Percentiles rank a stretch among this genome's conserved stretches.
Conservation (phyloP, 2,888 invertebrate species). For the Noctuana brunneofusca region DNA sequence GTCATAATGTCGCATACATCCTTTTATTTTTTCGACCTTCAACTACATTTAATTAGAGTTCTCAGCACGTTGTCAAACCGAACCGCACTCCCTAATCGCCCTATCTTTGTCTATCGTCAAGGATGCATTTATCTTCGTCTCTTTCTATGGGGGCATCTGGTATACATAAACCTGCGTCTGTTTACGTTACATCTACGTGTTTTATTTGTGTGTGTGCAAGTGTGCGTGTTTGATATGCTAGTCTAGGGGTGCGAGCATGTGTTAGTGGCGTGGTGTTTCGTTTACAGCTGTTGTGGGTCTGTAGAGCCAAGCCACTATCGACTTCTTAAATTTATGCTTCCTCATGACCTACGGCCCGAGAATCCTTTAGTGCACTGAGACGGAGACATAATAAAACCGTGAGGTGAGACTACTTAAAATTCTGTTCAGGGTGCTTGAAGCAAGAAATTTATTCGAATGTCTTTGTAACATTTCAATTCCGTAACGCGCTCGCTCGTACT, state of each 20-base stretch:
- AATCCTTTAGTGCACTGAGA: constrained; percentile 46
- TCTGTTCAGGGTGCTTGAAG: constrained; percentile 53
- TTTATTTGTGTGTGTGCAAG: constrained; percentile 44
- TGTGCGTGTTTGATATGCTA: constrained; percentile 52
- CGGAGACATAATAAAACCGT: constrained; percentile 53
- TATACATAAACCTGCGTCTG: constrained; percentile 78
- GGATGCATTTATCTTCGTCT: constrained; percentile 62
- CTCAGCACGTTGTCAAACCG: constrained; percentile 72
- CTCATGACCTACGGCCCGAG: constrained; percentile 74
- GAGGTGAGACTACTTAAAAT: constrained; percentile 59
- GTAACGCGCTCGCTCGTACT: constrained; percentile 27
- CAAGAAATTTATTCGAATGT: constrained; percentile 57
- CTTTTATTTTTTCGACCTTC: constrained; percentile 74
- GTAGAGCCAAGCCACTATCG: constrained; percentile 67
- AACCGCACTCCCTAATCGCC: constrained; percentile 60
- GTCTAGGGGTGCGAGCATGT: constrained; percentile 72
- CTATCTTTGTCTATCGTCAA: constrained; percentile 61
- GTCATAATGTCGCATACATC: constrained; percentile 52
- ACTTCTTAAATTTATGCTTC: constrained; percentile 79
- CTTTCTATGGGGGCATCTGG: constrained; percentile 80
- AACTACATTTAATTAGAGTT: constrained; percentile 76
- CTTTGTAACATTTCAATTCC: constrained; percentile 43
- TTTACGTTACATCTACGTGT: constrained; percentile 70
- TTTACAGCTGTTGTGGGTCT: constrained; percentile 80
- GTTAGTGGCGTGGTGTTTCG: constrained; percentile 66